Base-by-base conservation (phyloP, 2,797 vertebrate species). In the Chelon labrosus region DNA sequence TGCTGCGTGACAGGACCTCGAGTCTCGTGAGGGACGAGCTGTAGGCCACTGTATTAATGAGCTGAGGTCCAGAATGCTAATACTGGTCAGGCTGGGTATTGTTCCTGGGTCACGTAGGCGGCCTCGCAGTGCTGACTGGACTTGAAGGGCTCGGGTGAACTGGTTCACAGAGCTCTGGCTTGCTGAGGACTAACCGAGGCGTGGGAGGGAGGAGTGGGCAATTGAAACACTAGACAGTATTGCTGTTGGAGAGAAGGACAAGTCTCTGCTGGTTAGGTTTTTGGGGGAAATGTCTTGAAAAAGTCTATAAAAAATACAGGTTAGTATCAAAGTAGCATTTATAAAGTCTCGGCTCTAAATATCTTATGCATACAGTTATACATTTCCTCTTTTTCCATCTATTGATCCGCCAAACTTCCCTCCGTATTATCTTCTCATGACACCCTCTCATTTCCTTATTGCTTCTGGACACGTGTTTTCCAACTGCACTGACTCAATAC, bases 91-190 rank as follows among this genome's bases (percentile, higher is more conserved):
- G 60, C 65, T 31, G 73, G 44, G 47, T 73, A 87, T 92, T 91
- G 88, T 91, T 87, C 75, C 70, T 2, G 50, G 37, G 50, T 77
- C 65, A 44, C 5, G 89, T 89, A 70, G 90, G 88, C n/a, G 68
- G 84, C 58, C 73, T 75, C 71, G 9, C 63, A 22, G 38, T 78
- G 87, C 87, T 79, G 90, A 88, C 85, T 72, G 65, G 53, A 54
- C 65, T 59, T 3, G 55, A 31, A 59, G 47, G 44, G 54, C 49
- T 60, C 0, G 59, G 80, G 65, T 71, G 63, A 79, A 78, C 66
- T 38, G 72, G 65, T 80, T 80, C 12, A 25, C 68, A 75, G 77
- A 57, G 78, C 77, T 75, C 25, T 60, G 65, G 55, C 74, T 80
- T 52, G 69, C 62, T 57, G 57, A 66, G 20, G 56, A 62, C 16